A percentile compares a stretch with the other conserved stretches of the same genome.
Evolutionary conservation across 2,888 invertebrate species (phyloP).

Genomic region (Taenaris catops): DNA sequence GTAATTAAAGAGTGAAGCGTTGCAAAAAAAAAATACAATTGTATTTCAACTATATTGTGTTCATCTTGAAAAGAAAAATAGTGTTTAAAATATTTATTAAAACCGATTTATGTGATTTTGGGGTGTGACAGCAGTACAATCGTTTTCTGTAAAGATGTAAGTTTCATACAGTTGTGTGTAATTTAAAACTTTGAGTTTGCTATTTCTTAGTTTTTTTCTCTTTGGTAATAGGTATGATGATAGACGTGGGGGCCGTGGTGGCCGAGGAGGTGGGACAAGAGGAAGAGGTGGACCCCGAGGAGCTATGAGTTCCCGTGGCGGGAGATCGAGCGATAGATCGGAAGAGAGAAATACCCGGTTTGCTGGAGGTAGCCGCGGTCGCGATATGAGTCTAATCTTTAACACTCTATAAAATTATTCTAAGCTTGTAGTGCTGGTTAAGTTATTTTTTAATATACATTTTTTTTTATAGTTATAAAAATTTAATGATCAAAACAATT

Average conservation of each 20-base stretch:
- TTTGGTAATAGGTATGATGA: slow-evolving; percentile 65
- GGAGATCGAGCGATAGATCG: slow-evolving; percentile 64
- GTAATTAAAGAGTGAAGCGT: slow-evolving; percentile 17
- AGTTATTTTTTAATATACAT: too few species aligned
- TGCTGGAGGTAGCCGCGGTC: slow-evolving; percentile 42
- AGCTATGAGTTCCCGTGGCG: slow-evolving; percentile 38
- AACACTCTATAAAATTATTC: too few species aligned
- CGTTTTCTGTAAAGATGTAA: slow-evolving; percentile 43
- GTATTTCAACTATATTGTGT: too few species aligned
- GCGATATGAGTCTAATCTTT: too few species aligned
- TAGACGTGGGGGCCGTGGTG: slow-evolving; percentile 65
- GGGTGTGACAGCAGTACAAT: too few species aligned
- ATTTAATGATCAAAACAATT: too few species aligned
- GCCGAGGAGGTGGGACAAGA: slow-evolving; percentile 43
- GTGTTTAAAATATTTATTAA: too few species aligned
- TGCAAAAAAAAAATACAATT: slow-evolving; percentile 6
- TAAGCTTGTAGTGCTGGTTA: slow-evolving; percentile 44
- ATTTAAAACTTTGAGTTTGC: slow-evolving; percentile 13
- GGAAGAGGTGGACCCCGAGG: slow-evolving; percentile 53
- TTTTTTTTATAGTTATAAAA: too few species aligned
- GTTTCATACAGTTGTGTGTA: slow-evolving; percentile 26
- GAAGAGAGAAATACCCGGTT: slow-evolving; percentile 58
- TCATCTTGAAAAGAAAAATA: too few species aligned
- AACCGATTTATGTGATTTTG: too few species aligned
- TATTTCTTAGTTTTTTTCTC: slow-evolving; percentile 15